These are phyloP conservation scores for Pristionchus maxplancki DNA, from an alignment of 2,888 invertebrate species.

Conservation along the genomic window DNA sequence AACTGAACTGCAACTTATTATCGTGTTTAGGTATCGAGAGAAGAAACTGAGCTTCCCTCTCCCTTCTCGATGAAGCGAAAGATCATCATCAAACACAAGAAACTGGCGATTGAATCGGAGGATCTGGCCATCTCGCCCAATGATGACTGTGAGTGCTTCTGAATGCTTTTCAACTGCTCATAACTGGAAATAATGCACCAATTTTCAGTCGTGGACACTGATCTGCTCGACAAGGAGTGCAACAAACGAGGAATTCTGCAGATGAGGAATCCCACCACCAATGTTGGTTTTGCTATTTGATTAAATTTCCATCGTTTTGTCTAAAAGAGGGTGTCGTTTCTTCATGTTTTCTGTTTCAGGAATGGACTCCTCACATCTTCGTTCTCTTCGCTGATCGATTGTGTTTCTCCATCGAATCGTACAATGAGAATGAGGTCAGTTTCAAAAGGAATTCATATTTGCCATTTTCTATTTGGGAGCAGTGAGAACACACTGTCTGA, in stretches of 20 bases:
- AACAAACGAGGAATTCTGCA: constrained; percentile 72
- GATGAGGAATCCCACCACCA: constrained; percentile 63
- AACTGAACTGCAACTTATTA: not conserved
- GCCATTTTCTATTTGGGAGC: not conserved
- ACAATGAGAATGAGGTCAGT: constrained; percentile 54
- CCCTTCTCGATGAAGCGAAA: constrained; percentile 79
- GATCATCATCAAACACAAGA: constrained; percentile 80
- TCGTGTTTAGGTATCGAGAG: constrained; percentile 68
- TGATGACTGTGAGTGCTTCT: constrained; percentile 60
- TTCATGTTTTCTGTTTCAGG: too few species aligned
- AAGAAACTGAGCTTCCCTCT: constrained; percentile 79
- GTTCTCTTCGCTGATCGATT: constrained; percentile 74
- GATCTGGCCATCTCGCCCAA: constrained; percentile 57
- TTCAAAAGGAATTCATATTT: not conserved
- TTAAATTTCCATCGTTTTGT: not conserved
- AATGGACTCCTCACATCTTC: constrained; percentile 75
- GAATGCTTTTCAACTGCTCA: not conserved
- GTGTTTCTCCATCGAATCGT: constrained; percentile 69
- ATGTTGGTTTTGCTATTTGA: constrained; percentile 53
- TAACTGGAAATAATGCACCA: not conserved
- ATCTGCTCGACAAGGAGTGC: constrained; percentile 69
- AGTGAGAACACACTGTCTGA: too few species aligned
- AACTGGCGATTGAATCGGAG: constrained; percentile 73
- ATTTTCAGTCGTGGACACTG: constrained; percentile 68
- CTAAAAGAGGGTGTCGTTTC: too few species aligned